Evolutionary conservation across 2,797 vertebrate species (phyloP), one percentile per base, ranked within the genome.

Genomic region (Merluccius polli): DNA sequence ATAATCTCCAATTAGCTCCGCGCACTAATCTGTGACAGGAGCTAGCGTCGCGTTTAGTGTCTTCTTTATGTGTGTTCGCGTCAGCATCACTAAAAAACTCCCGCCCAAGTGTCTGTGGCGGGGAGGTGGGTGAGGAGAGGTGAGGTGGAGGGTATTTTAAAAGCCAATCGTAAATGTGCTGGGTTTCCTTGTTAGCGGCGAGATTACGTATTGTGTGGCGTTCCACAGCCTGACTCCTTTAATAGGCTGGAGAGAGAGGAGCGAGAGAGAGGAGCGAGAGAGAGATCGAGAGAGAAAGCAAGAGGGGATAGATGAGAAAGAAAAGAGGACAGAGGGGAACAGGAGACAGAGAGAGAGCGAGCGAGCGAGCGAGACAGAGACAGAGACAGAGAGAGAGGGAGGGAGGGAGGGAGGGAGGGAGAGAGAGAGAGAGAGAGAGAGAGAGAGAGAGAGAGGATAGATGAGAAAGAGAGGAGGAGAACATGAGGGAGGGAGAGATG

Each of bases 1-100:
- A 92, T 94, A 93, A 94, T 94, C 93, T 94, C 90, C 93, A 92
- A 93, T 94, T 93, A 94, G 92, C 92, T 88, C 87, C 82, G 83
- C 81, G 79, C 75, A 63, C 83, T 92, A 92, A 92, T 93, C 88
- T 93, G 87, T 89, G 87, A 88, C 88, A 89, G 88, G 90, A 91
- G 89, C 91, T 88, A 88, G 87, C 79, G 83, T 72, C 79, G 79
- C 75, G 38, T 90, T 90, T 87, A 88, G 84, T 77, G 78, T 85
- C 79, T 84, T 82, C 86, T 85, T 81, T 79, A 77, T 78, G 71
- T 85, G 71, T 81, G 76, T 73, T 76, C 81, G 74, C 31, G 31
- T 78, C 65, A 13, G 74, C 67, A 78, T 84, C 81, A 74, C 79
- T 81, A 79, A 81, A 82, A 85, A 77, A 84, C 59, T 65, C 59